These are phyloP conservation scores for Holocentrus rufus DNA, from an alignment of 2,797 vertebrate species.

Conservation along the genomic window DNA sequence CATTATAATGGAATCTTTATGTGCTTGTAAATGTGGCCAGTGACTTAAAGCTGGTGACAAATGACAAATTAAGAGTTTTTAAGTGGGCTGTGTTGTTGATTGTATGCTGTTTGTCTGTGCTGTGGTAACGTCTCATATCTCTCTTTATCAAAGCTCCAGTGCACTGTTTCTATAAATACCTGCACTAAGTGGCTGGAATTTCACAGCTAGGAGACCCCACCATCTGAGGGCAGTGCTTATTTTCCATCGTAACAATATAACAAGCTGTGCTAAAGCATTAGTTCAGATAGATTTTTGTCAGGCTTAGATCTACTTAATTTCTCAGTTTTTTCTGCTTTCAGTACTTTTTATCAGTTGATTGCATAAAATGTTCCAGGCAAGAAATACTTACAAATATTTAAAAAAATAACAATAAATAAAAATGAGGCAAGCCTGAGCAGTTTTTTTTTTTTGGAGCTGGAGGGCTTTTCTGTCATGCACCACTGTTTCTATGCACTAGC, in stretches of 20 bases:
- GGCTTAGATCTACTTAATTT: not conserved
- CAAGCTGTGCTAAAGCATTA: conserved; percentile 45
- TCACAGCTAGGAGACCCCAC: conserved; percentile 68
- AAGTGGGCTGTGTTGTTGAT: conserved; percentile 17
- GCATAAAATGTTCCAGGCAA: not conserved
- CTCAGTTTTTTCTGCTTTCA: not conserved
- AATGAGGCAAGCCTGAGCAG: not conserved
- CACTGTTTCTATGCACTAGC: too few relatives aligned
- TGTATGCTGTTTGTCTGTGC: conserved; percentile 35
- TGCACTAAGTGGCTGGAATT: conserved; percentile 79
- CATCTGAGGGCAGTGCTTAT: conserved; percentile 68
- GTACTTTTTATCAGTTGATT: too few relatives aligned
- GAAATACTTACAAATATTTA: too few relatives aligned
- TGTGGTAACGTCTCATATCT: conserved; percentile 58
- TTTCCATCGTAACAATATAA: conserved; percentile 74
- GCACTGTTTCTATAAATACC: conserved; percentile 80
- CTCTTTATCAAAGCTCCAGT: conserved; percentile 70
- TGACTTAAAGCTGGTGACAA: not conserved
- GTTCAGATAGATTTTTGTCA: conserved; percentile 15
- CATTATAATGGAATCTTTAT: too few relatives aligned
- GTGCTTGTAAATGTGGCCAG: not conserved
- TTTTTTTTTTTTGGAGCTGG: too few relatives aligned
- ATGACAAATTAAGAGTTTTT: conserved; percentile 21
- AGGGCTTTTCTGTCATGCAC: too few relatives aligned
- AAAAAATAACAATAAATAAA: not conserved